Base-by-base conservation (phyloP, 1,140 invertebrate genomes). In the Lepidurus arcticus region DNA sequence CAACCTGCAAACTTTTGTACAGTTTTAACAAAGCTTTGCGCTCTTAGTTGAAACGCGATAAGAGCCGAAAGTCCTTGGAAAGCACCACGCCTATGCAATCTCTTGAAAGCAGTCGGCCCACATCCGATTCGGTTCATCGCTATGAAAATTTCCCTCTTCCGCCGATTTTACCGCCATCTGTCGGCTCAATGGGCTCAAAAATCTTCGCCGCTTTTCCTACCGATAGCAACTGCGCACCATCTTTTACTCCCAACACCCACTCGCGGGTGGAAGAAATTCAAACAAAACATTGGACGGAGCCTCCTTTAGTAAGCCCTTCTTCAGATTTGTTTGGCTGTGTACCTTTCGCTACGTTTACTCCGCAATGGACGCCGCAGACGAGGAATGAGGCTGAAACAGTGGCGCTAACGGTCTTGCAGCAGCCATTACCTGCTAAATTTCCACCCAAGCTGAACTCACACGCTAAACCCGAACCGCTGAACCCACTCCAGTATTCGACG, bases 241-340 rank as follows among this genome's bases (percentile, higher is more conserved):
- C 73, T 75, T 78, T 80, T 79, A 16, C 74, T 73, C 76, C 76
- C 78, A 76, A 75, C 79, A 44, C 76, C 79, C 81, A 73, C 78
- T 79, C 44, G 78, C 80, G 44, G 73, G 73, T 21, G 80, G 76
- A 73, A 13, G 44, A 53, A 76, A 73, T 79, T 65, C 44, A 74
- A 77, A 34, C 77, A 43, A 34, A 34, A 34, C 34, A 34, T 34
- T 73, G 16, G 74, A 65, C 53, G 6, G 74, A 21, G 53, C 73
- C 65, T 44, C 10, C 75, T 44, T 76, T 79, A 75, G 45, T 76
- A n/a, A 75, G 80, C 76, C 21, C 79, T 21, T 74, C 80, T 47
- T 82, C 84, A 73, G 90, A 91, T 82, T 81, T 90, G 0, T 91
- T 91, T 82, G 90, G 90, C 4, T 87, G 89, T 11, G 86, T 89